phyloP scores from a whole-genome alignment of 2,797 vertebrate genomes.

The Sylvilagus floridanus region DNA sequence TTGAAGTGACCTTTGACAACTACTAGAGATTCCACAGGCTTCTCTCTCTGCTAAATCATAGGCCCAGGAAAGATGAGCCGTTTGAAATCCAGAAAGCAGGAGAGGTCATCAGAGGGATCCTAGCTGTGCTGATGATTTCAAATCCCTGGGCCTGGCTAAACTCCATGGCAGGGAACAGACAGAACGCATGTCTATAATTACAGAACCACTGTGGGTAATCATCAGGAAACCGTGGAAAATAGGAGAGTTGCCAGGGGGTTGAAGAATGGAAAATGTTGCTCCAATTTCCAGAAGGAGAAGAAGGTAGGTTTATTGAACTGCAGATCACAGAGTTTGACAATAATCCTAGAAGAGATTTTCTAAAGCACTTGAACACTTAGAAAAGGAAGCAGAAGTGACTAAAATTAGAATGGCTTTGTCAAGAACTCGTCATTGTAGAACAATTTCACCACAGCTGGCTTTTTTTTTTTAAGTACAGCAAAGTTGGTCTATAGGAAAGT shows the following conservation, averaged over 20 bases:
- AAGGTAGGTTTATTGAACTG: constrained; percentile 55
- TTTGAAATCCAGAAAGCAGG: neutral
- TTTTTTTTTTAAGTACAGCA: neutral
- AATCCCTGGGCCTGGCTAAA: constrained; percentile 15
- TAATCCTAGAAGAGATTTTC: constrained; percentile 24
- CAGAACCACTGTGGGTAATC: constrained; percentile 40
- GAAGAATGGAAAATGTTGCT: constrained; percentile 66
- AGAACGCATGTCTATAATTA: constrained; percentile 23
- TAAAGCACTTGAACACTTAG: neutral
- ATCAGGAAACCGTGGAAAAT: constrained; percentile 61
- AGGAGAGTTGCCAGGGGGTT: constrained; percentile 48
- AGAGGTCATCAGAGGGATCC: neutral
- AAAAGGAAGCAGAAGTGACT: neutral
- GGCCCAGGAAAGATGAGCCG: neutral
- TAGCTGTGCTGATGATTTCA: neutral
- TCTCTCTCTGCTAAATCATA: neutral
- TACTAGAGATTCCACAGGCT: neutral
- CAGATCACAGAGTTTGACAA: constrained; percentile 36
- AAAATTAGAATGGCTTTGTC: neutral
- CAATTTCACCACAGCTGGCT: neutral
- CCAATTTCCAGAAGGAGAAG: constrained; percentile 35
- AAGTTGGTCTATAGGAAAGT: neutral
- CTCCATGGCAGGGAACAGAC: neutral
- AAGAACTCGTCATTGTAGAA: neutral
- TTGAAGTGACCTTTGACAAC: neutral